Evolutionary conservation across 2,888 invertebrate genomes (phyloP), one percentile per base, ranked within the genome.

Genomic region (Amphipoea oculea): DNA sequence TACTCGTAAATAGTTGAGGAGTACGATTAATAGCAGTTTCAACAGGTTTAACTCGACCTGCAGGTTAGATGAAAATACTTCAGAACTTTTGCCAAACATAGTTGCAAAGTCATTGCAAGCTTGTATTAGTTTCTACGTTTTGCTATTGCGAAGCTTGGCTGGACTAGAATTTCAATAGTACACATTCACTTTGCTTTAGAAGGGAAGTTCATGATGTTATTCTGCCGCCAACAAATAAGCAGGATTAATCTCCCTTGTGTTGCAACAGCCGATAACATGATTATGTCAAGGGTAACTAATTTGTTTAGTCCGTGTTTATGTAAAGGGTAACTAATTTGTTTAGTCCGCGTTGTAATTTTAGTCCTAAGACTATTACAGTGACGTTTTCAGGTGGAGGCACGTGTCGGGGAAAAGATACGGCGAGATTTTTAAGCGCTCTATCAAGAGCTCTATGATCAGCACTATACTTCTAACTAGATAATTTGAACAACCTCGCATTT

Each of bases 51-150:
- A 36, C 57, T 67, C 17, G 36, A 82, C 14, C n/a, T 71, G 67
- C 68, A 62, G 71, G 14, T 36, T 57, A 72, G n/a, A 86, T 86
- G 74, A 78, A 78, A 83, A 83, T 83, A 74, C 74, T 86, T 86
- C 17, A 60, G 12, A 68, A 71, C 40, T 82, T 36, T 70, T n/a
- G 7, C 11, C 12, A 51, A 82, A 73, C 83, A 85, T 54, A 65
- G 63, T 86, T 68, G 70, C 40, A 14, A 20, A 82, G 20, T 62
- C 20, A 48, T 29, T 65, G 51, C 68, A 71, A 17, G 9, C 60
- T 63, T 36, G 20, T 68, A 23, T 45, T 66, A 6, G 36, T 67
- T 54, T 29, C 42, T 68, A n/a, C 36, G 12, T 73, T 82, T 63
- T 67, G 6, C 17, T 66, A 72, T 66, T 76, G 29, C 11, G 17